Evolutionary conservation across 2,797 vertebrate species (phyloP).

Genomic region (Hydrolagus colliei): DNA sequence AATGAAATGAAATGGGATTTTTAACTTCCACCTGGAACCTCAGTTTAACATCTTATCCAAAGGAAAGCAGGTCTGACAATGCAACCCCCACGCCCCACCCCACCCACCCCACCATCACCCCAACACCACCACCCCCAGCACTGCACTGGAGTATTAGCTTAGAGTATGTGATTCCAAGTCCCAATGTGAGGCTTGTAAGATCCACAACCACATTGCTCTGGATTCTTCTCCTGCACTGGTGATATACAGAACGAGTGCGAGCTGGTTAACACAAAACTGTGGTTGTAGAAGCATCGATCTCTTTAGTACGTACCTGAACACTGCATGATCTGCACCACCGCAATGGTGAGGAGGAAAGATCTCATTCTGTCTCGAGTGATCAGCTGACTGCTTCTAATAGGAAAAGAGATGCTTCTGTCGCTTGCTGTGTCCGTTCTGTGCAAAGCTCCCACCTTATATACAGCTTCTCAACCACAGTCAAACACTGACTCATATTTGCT

Average conservation of each 20-base stretch:
- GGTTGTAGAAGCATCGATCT: not conserved
- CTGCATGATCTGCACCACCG: slow-evolving; percentile 12
- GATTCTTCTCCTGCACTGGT: not conserved
- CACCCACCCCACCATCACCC: no score
- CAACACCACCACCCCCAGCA: no score
- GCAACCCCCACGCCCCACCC: no score
- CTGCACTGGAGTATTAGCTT: no score
- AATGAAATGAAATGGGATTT: no score
- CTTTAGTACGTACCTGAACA: slow-evolving; percentile 24
- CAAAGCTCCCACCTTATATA: not conserved
- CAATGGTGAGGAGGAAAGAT: slow-evolving; percentile 10
- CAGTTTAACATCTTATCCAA: no score
- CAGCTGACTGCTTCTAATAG: slow-evolving; percentile 6
- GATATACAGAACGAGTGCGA: not conserved
- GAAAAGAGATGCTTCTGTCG: slow-evolving; percentile 5
- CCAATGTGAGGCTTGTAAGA: no score
- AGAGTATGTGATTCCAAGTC: no score
- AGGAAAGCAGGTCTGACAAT: no score
- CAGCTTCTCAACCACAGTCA: not conserved
- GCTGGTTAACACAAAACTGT: not conserved
- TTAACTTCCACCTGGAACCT: no score
- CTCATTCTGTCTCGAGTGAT: slow-evolving; percentile 23
- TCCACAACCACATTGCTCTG: no score
- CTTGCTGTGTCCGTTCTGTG: not conserved
- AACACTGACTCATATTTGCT: slow-evolving; percentile 29